A percentile compares a stretch with the other conserved stretches of the same genome.
Evolutionary conservation across 2,113 vertebrate species (phyloP).

Genomic region (Daphoenositta chrysoptera): DNA sequence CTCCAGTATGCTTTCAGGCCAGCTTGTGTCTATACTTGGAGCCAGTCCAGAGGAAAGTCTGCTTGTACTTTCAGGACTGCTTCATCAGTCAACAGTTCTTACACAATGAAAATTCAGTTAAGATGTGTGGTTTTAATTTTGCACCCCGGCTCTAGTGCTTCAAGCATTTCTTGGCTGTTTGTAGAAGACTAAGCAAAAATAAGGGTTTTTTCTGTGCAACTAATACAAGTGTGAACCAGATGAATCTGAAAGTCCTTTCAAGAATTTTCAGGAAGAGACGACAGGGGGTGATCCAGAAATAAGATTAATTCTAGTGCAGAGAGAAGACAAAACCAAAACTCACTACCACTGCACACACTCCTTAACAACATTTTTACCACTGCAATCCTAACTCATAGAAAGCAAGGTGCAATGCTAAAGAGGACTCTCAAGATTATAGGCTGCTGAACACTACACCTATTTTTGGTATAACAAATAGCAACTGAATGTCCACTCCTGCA

Average conservation of each 20-base stretch:
- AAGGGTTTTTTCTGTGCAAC: not conserved
- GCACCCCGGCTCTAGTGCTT: not conserved
- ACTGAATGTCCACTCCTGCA: not conserved
- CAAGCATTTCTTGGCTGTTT: not conserved
- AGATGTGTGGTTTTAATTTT: not conserved
- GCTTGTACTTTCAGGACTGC: not conserved
- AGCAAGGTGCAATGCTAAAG: not conserved
- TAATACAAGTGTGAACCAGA: not conserved
- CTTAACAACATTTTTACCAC: not conserved
- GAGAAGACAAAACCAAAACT: not conserved
- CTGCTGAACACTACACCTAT: accelerated
- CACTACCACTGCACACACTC: accelerated
- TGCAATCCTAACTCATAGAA: not conserved
- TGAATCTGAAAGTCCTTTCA: not conserved
- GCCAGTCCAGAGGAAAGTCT: not conserved
- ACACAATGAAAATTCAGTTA: too few relatives aligned
- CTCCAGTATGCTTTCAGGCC: too few relatives aligned
- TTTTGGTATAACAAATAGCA: not conserved
- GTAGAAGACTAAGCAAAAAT: not conserved
- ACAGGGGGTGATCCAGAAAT: not conserved
- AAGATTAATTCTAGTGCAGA: not conserved
- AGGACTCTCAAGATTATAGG: not conserved
- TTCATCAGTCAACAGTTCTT: not conserved
- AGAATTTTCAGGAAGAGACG: not conserved
- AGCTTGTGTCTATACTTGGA: not conserved